Evolutionary conservation across 2,888 invertebrate species (phyloP).

Genomic region (Neocrepidodera transversa): DNA sequence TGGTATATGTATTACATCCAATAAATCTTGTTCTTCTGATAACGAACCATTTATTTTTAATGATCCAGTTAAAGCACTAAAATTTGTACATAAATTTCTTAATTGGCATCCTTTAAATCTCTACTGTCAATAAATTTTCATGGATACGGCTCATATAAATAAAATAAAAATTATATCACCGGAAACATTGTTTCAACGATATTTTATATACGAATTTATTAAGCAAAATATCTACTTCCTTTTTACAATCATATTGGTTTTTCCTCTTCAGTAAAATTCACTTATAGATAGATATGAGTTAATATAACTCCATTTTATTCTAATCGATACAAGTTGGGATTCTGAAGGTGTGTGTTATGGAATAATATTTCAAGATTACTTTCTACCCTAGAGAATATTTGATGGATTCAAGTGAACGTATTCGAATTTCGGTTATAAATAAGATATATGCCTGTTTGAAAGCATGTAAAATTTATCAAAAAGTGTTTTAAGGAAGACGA

Average conservation of each 20-base stretch:
- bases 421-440: conserved; percentile 4
- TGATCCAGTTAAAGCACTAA: neutral
- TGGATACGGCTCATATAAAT: neutral
- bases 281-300: conserved; percentile 31
- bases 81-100: neutral
- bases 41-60: neutral
- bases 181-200: too few relatives aligned
- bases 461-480: neutral
- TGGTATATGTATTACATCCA: too few relatives aligned
- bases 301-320: conserved; percentile 33
- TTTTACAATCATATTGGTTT: neutral
- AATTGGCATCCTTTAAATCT: neutral
- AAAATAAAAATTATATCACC: neutral
- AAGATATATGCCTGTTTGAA: conserved; percentile 2
- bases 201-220: too few relatives aligned
- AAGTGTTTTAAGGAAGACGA: conserved; percentile 1
- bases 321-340: conserved; percentile 29
- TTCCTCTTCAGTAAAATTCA: conserved; percentile 14
- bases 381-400: conserved; percentile 6
- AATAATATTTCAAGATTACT: conserved; percentile 23
- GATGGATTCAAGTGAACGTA: conserved; percentile 2
- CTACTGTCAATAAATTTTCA: neutral
- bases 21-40: too few relatives aligned
- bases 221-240: neutral
- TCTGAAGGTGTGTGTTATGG: conserved; percentile 24